Conservation (phyloP, 2,797 vertebrate species). For the Labeo calbasu region DNA sequence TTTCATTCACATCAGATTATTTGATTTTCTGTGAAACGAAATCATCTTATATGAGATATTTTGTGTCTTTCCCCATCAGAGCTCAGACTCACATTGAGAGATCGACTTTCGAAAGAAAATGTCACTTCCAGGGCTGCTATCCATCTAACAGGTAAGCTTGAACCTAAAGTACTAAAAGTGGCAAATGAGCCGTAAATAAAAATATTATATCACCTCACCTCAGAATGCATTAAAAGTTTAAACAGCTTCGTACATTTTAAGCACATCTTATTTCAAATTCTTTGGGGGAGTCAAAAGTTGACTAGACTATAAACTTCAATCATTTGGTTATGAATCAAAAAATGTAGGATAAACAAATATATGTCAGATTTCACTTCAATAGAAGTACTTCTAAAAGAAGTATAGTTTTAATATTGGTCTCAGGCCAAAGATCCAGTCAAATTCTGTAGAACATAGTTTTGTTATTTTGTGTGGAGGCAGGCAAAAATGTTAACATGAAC, state of each 20-base stretch:
- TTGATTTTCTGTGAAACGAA: not conserved
- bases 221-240: not conserved
- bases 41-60: not conserved
- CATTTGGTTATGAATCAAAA: not conserved
- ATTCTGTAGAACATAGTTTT: not conserved
- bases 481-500: too few relatives aligned
- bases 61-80: constrained; percentile 61
- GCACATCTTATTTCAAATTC: not conserved
- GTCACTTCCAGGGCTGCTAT: constrained; percentile 71
- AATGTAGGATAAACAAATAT: not conserved
- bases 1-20: not conserved
- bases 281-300: not conserved
- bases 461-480: not conserved
- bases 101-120: constrained; percentile 59
- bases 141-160: constrained; percentile 75
- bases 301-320: not conserved
- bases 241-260: not conserved
- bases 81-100: constrained; percentile 66
- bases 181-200: not conserved
- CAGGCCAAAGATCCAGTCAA: too few relatives aligned
- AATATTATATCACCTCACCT: not conserved
- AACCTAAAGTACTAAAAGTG: not conserved
- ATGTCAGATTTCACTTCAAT: not conserved
- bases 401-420: not conserved
- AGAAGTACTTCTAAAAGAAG: too few relatives aligned